A percentile compares a stretch with the other conserved stretches of the same genome.
These are phyloP conservation scores for Spheniscus humboldti DNA, from an alignment of 2,797 vertebrate genomes.

Conservation along the genomic window DNA sequence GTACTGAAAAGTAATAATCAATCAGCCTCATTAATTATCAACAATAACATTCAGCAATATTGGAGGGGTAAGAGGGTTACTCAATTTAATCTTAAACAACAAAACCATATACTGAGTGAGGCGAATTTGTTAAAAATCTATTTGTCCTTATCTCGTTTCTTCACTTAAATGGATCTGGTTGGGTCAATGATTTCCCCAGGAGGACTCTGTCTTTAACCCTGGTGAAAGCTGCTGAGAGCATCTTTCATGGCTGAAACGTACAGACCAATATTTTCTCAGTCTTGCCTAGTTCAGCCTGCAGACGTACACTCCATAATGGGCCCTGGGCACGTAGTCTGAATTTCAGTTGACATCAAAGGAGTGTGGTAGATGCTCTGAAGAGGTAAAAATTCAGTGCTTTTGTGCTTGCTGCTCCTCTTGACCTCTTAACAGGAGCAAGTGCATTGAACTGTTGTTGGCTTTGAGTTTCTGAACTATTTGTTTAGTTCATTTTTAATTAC, in stretches of 20 bases:
- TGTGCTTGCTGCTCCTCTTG: neutral
- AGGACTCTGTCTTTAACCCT: neutral
- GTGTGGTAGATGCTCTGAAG: neutral
- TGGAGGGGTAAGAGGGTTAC: neutral
- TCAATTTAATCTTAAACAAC: neutral
- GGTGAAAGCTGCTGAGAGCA: neutral
- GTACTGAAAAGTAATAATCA: neutral
- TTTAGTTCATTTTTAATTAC: neutral
- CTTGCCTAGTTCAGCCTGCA: neutral
- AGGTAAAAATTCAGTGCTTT: neutral
- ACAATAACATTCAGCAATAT: neutral
- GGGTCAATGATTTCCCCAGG: neutral
- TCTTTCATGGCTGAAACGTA: neutral
- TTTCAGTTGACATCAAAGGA: neutral
- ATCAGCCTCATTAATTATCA: neutral
- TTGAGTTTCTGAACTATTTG: neutral
- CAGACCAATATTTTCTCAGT: neutral
- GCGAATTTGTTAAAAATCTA: neutral
- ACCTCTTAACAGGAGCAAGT: neutral
- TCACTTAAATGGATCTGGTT: neutral
- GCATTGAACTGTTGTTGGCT: neutral
- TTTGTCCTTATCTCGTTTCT: neutral
- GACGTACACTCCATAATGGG: neutral
- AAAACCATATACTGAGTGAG: neutral
- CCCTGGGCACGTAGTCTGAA: neutral